phyloP scores from a whole-genome alignment of 2,113 vertebrate species.

The Vimba vimba region DNA sequence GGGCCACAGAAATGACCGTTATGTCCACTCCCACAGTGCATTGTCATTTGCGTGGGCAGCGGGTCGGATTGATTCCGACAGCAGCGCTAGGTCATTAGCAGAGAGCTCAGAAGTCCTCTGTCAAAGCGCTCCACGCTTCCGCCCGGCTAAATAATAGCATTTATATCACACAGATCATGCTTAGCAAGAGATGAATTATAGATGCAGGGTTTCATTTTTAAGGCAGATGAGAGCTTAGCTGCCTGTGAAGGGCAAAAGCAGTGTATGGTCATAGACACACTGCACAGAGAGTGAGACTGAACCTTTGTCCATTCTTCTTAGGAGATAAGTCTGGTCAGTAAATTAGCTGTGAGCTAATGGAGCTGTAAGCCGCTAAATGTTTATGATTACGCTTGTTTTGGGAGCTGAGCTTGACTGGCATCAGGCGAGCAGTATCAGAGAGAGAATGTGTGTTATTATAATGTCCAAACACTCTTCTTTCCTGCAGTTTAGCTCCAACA shows the following conservation, averaged over 20 bases:
- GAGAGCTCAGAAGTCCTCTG: constrained; percentile 74
- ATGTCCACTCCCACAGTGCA: constrained; percentile 79
- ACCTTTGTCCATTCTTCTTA: not conserved
- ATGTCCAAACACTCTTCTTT: not conserved
- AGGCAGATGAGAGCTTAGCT: constrained; percentile 52
- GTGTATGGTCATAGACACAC: not conserved
- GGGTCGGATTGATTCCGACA: constrained; percentile 78
- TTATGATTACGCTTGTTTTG: constrained; percentile 4
- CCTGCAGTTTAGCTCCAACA: too few relatives aligned
- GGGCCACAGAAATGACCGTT: constrained; percentile 77
- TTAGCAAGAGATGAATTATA: constrained; percentile 58
- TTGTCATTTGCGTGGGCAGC: constrained; percentile 82
- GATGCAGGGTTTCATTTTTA: constrained; percentile 51
- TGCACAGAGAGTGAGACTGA: not conserved
- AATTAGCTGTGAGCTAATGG: constrained; percentile 40
- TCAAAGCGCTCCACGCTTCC: constrained; percentile 53
- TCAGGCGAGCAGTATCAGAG: not conserved
- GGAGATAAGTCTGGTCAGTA: constrained; percentile 13
- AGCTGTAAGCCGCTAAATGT: constrained; percentile 25
- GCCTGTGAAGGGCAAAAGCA: constrained; percentile 55
- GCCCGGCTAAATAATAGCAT: constrained; percentile 55
- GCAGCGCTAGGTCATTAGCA: constrained; percentile 81
- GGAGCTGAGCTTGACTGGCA: constrained; percentile 47
- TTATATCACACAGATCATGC: constrained; percentile 55
- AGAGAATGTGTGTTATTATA: not conserved